Conservation (phyloP, 2,888 invertebrate species). For the Cheilosia grossa region DNA sequence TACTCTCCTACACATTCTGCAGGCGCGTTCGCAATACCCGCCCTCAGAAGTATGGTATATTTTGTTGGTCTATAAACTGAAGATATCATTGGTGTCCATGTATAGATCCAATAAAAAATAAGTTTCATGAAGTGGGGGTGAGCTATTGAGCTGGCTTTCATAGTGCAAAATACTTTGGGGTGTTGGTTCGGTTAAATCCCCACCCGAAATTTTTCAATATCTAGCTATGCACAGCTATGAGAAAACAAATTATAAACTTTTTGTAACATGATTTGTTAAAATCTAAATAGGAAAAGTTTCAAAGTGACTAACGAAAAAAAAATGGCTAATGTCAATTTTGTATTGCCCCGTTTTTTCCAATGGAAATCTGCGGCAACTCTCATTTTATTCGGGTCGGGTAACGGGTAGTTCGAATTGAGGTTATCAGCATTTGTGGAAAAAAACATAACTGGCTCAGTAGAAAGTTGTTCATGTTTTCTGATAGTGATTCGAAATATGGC, state of each 20-base stretch:
- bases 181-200: neutral
- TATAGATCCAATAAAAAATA: conserved; percentile 9
- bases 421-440: neutral
- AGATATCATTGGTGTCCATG: conserved; percentile 24
- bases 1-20: neutral
- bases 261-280: conserved; percentile 30
- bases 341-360: neutral
- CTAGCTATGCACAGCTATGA: neutral
- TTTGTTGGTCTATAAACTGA: conserved; percentile 6
- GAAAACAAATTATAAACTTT: conserved; percentile 4
- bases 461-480: neutral
- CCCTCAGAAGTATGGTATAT: conserved; percentile 14
- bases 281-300: conserved; percentile 35
- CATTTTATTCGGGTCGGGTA: neutral
- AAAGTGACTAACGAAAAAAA: conserved; percentile 21
- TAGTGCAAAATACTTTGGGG: neutral
- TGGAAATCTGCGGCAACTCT: neutral
- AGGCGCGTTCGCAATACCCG: neutral
- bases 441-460: neutral
- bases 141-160: conserved; percentile 26
- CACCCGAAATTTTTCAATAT: neutral
- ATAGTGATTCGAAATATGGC: neutral
- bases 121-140: conserved; percentile 2
- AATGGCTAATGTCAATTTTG: conserved; percentile 21
- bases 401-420: conserved; percentile 10